Evolutionary conservation across 1,140 invertebrate species (phyloP), one percentile per base, ranked within the genome.

Genomic region (Asobara japonica): DNA sequence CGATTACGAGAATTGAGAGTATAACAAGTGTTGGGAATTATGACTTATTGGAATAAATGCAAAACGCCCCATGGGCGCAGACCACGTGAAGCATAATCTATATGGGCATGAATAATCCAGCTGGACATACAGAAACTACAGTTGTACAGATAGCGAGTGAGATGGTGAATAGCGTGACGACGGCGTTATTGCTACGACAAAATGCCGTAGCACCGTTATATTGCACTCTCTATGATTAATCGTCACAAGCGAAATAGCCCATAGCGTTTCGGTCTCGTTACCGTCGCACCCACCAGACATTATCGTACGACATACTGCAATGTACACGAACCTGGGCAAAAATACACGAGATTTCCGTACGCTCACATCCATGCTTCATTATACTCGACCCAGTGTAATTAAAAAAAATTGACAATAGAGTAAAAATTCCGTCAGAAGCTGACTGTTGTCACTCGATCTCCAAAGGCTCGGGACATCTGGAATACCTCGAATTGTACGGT

Each of bases 171-270:
- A 56, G 62, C 68, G 60, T 69, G 68, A 66, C 72, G 38, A 16
- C 41, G 51, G 18, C 74, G 70, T 65, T 75, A 72, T 72, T 72
- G 67, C 65, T 65, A 69, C 75, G 60, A 66, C 64, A 66, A 66
- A 66, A 66, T 66, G 64, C 64, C 64, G 64, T 38, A 66, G 64
- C 64, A 41, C 64, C 64, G 36, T 66, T 66, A 66, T 66, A 66
- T 66, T 66, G 64, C 31, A 41, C 64, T 66, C 71, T 61, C 56
- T 41, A 74, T 78, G 71, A 78, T 78, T 78, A 76, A 76, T 78
- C 60, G 51, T 65, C 22, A 64, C 27, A 62, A 38, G 64, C 22
- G 51, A 56, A 41, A 74, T 74, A 74, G 67, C 72, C 67, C 30
- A n/a, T 13, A 69, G 72, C 72, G 69, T 74, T 70, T 74, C 68